These are phyloP conservation scores for Xestia xanthographa DNA, from an alignment of 2,888 invertebrate genomes.

Conservation along the genomic window DNA sequence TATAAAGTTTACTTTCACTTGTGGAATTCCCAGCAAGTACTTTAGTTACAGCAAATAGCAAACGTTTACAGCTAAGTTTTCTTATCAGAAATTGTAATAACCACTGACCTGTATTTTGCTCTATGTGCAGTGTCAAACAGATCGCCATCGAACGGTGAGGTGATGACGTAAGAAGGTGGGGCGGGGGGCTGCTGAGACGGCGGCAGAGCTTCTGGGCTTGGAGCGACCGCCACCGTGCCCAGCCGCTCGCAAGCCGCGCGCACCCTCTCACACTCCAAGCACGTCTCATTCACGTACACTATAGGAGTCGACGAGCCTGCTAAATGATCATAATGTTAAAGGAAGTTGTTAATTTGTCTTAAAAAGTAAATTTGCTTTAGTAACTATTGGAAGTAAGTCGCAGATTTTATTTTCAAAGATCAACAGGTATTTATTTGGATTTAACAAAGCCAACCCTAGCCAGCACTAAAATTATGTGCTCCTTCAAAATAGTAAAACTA, in stretches of 20 bases:
- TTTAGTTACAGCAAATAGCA: not conserved
- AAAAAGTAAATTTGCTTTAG: slow-evolving; percentile 9
- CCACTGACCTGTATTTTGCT: slow-evolving; percentile 86
- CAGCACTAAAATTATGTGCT: not conserved
- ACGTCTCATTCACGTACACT: slow-evolving; percentile 87
- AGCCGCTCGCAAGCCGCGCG: slow-evolving; percentile 88
- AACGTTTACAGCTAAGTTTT: slow-evolving; percentile 12
- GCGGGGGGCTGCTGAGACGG: slow-evolving; percentile 81
- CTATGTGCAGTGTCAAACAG: slow-evolving; percentile 92
- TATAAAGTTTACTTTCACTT: slow-evolving; percentile 35
- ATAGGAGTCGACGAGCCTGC: slow-evolving; percentile 85
- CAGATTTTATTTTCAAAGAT: slow-evolving; percentile 11
- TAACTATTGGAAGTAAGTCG: not conserved
- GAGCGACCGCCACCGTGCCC: slow-evolving; percentile 85
- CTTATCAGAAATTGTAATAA: slow-evolving; percentile 47
- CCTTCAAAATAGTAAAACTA: slow-evolving; percentile 1
- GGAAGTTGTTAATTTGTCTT: slow-evolving; percentile 12
- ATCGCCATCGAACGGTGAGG: slow-evolving; percentile 93
- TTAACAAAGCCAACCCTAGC: slow-evolving; percentile 36
- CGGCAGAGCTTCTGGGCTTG: slow-evolving; percentile 82
- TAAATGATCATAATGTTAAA: slow-evolving; percentile 52
- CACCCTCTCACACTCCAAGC: slow-evolving; percentile 88
- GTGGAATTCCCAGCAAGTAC: slow-evolving; percentile 19
- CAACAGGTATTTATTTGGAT: slow-evolving; percentile 1
- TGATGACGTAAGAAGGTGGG: slow-evolving; percentile 90